Conservation (phyloP, 2,888 invertebrate genomes). For the Rotaria sp. region DNA sequence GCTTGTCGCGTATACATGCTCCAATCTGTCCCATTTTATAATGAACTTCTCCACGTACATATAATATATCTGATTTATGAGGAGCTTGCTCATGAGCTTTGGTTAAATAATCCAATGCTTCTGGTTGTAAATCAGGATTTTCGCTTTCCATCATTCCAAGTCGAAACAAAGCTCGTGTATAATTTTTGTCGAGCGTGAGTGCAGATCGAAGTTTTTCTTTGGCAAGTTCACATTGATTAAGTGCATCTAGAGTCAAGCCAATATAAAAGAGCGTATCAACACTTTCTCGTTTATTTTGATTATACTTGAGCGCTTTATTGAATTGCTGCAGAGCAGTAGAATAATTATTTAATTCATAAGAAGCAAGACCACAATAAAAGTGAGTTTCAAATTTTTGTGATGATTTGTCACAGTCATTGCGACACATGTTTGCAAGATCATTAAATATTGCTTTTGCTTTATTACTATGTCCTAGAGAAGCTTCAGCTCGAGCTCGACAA, state of each 20-base stretch:
- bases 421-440: background rate
- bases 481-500: background rate
- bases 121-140: background rate
- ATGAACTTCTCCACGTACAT: background rate
- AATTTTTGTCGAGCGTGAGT: background rate
- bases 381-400: background rate
- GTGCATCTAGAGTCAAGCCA: background rate
- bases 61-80: background rate
- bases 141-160: background rate
- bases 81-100: background rate
- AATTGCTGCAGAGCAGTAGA: background rate
- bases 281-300: background rate
- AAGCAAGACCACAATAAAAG: background rate
- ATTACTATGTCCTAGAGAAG: background rate
- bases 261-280: background rate
- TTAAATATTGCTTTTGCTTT: background rate
- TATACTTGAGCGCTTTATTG: background rate
- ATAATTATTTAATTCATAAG: background rate
- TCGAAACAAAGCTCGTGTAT: background rate
- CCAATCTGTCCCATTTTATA: background rate
- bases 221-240: background rate
- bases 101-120: background rate
- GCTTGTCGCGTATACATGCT: background rate
- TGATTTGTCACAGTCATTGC: background rate
- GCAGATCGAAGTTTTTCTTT: too few relatives aligned